Evolutionary conservation across 2,113 vertebrate species (phyloP), one percentile per base, ranked within the genome.

Genomic region (Pipa parva): DNA sequence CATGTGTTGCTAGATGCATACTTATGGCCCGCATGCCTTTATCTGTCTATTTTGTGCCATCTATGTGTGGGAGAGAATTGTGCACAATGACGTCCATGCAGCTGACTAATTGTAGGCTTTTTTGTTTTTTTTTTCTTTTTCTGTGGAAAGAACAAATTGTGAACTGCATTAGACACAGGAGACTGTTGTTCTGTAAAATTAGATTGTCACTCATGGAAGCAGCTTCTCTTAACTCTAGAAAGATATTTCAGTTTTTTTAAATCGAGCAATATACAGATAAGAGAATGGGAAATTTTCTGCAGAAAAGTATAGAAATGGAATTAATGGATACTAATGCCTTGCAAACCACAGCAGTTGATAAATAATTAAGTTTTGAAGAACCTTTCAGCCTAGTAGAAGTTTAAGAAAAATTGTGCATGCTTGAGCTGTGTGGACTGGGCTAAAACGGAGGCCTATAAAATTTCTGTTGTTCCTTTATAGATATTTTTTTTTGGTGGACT

Each of bases 31-130:
- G 7, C 8, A 20, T 55, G 52, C 26, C 27, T 28, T 55, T 18
- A 55, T 42, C n/a, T 36, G 51, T 20, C 63, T 33, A 22, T 54
- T 22, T 33, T 8, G 2, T 67, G 56, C 65, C 65, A 51, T 52
- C 65, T 33, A 45, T 60, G 65, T 68, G 65, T 68, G 65, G 65
- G 65, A 59, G 56, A 68, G n/a, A n/a, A n/a, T 39, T 68, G 56
- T 39, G 64, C 45, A 17, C 24, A 37, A 48, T 68, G 65, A 68
- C 65, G 65, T 68, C 46, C 46, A 17, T 52, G 31, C 22, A 68
- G 37, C 56, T 51, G 42, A 68, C 29, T 68, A 68, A 68, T 68
- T 60, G 22, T 39, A 68, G 65, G 56, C 33, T 52, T 68, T 31
- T 20, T 21, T 7, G 7, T 20, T 2, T 49, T 21, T 39, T 24